Base-by-base conservation (phyloP, 2,888 invertebrate species). In the Dynastes maya region DNA sequence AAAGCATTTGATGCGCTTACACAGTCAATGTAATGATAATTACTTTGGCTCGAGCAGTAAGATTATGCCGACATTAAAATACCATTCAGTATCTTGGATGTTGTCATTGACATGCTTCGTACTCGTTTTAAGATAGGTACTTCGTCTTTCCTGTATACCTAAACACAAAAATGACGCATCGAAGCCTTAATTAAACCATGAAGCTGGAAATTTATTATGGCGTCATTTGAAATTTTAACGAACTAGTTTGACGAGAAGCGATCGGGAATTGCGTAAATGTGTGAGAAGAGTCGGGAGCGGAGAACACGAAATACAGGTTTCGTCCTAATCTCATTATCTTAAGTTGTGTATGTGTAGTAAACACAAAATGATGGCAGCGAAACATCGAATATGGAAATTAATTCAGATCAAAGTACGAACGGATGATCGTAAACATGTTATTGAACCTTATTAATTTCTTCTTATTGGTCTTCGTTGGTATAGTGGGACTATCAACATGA, bases 151-250 rank as follows among this genome's bases (percentile, higher is more conserved):
- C 32, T 37, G 11, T 49, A 61, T 9, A 27, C 13, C 72, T 11
- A 72, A 72, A 72, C 58, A 61, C 58, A 72, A 61, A 72, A 58
- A 72, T 72, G 53, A 58, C 58, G 53, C 61, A 72, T 72, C 72
- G 58, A 72, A 72, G 72, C 72, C 9, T 72, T 72, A 72, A 72
- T 72, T 72, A 72, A 72, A 72, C 72, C 58, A 72, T 72, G 72
- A 72, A 72, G 72, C 49, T 72, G 27, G 51, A 72, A 72, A 61
- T 72, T 61, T 72, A 72, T 72, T 72, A 40, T 45, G 58, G 40
- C 58, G 72, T 72, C 72, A 72, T 72, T 72, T 37, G 61, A 72
- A 72, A 72, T 58, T 72, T 72, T 72, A 72, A 72, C 61, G 72
- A 72, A 72, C 72, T 53, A 72, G 72, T 72, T 72, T 40, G 72